These are phyloP conservation scores for Drosophila putrida DNA, from an alignment of 2,888 invertebrate species.

Conservation along the genomic window DNA sequence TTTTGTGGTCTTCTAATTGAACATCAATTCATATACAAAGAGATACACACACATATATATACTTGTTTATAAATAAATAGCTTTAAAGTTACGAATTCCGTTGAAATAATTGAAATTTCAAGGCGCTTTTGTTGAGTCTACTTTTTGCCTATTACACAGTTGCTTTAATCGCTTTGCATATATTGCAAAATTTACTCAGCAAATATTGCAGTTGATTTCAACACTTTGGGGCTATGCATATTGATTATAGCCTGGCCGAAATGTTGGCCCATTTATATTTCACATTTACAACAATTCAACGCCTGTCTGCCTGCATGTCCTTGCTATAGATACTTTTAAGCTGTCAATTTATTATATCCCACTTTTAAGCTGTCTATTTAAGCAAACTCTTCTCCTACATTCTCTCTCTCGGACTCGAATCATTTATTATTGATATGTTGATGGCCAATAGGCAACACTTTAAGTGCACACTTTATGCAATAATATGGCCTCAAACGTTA, in stretches of 20 bases:
- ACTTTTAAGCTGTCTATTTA: conserved; percentile 65
- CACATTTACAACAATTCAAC: conserved; percentile 23
- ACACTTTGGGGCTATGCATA: conserved; percentile 15
- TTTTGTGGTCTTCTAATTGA: conserved; percentile 25
- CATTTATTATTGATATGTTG: conserved; percentile 67
- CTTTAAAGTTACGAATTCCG: neutral
- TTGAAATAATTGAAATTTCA: conserved; percentile 12
- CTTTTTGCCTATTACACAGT: neutral
- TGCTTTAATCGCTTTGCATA: neutral
- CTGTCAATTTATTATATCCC: conserved; percentile 61
- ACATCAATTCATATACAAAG: too few relatives aligned
- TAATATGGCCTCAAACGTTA: conserved; percentile 58
- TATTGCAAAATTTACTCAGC: conserved; percentile 7
- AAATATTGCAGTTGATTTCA: conserved; percentile 28
- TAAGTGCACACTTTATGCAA: conserved; percentile 71
- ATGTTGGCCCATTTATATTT: conserved; percentile 34
- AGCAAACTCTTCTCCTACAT: conserved; percentile 21
- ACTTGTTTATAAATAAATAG: neutral
- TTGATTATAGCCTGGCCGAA: conserved; percentile 27
- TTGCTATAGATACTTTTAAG: conserved; percentile 40
- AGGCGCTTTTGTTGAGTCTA: neutral
- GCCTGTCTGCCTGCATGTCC: too few relatives aligned
- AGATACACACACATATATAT: too few relatives aligned
- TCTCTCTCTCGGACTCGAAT: neutral
- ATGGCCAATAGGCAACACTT: conserved; percentile 48